phyloP scores from a whole-genome alignment of 2,888 invertebrate genomes.

The Drosophila neonasuta region DNA sequence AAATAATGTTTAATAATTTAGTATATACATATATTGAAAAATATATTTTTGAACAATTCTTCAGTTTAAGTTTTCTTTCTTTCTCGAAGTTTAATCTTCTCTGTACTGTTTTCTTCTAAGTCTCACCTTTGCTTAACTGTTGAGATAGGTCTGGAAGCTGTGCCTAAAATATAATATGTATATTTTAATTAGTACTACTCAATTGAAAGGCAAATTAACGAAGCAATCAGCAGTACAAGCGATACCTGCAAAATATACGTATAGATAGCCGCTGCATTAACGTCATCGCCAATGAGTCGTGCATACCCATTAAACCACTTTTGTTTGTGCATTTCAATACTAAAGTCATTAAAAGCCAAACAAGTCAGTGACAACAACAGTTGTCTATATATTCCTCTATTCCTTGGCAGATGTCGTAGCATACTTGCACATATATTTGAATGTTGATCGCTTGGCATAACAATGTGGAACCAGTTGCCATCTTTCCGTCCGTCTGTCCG shows the following conservation, averaged over 20 bases:
- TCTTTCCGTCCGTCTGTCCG: neutral
- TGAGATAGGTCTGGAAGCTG: neutral
- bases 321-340: conserved; percentile 26
- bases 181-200: neutral
- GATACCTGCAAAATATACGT: neutral
- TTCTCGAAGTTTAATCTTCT: too few relatives aligned
- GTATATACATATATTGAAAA: too few relatives aligned
- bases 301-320: conserved; percentile 10
- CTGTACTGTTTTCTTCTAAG: neutral
- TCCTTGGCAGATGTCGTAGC: conserved; percentile 18
- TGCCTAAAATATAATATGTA: neutral
- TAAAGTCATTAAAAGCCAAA: conserved; percentile 33
- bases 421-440: conserved; percentile 5
- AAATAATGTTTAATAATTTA: too few relatives aligned
- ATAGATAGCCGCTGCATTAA: neutral
- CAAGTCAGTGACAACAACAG: conserved; percentile 19
- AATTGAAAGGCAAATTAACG: neutral
- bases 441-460: conserved; percentile 7
- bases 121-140: neutral
- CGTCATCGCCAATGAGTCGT: conserved; percentile 1
- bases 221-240: neutral
- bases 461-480: conserved; percentile 45
- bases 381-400: conserved; percentile 6
- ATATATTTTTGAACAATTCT: neutral
- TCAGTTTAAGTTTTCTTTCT: too few relatives aligned